Evolutionary conservation across 2,888 invertebrate genomes (phyloP), one percentile per base, ranked within the genome.

Genomic region (Frankliniella fusca): DNA sequence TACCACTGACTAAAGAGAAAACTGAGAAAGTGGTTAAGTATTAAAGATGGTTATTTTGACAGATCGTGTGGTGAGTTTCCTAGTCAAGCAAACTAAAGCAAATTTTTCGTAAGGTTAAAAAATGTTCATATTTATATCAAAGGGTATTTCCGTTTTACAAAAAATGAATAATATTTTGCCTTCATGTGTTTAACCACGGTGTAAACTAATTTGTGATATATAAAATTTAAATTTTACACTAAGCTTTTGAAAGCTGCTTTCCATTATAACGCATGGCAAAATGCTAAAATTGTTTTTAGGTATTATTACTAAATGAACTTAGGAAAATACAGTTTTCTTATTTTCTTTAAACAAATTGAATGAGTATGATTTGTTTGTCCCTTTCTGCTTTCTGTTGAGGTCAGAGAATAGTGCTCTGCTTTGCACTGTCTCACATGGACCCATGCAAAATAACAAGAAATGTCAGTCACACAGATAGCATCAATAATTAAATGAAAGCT

Each of bases 171-270:
- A 76, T 76, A 76, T 76, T 76, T 76, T 76, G 70, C 70, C 70
- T 76, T 76, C 70, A 76, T 76, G 70, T 76, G 70, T 76, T 76
- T 76, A 76, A 76, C 70, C 70, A 76, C 70, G 27, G 70, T 76
- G 70, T 76, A 76, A 76, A 76, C 70, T 76, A 76, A 76, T 76
- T 76, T 76, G 70, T 76, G 70, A 76, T 76, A 76, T 76, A 76
- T 76, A 76, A 76, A 76, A 76, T 76, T 76, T 76, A 76, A 76
- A 76, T 76, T 76, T 76, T 76, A 76, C 70, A 76, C 70, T 76
- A 76, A 76, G 70, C 70, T 76, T 76, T 76, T 76, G 70, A 76
- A 27, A 76, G 70, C 70, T 76, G 70, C 70, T 76, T 76, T 76
- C 70, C 70, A 76, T 76, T 54, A 76, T 76, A 76, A 76, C 70